Evolutionary conservation across 2,113 vertebrate genomes (phyloP), one percentile per base, ranked within the genome.

Genomic region (Sula dactylatra): DNA sequence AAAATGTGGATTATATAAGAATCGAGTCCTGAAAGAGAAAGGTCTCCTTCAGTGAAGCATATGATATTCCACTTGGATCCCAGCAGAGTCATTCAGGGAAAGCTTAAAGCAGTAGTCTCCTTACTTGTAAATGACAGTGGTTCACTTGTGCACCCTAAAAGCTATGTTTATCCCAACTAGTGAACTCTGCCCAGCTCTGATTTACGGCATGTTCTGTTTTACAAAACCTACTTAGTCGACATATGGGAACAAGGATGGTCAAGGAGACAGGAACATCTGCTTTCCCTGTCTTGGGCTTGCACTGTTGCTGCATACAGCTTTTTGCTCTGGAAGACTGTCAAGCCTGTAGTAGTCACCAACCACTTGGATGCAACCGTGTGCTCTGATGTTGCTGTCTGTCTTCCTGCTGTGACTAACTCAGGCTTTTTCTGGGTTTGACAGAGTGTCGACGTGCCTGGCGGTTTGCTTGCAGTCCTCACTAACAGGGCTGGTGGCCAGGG

Each of bases 221-320:
- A 91, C 32, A 80, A 91, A 85, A 70, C 26, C 34, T 54, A 54
- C 52, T 94, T 47, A 52, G 58, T 22, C 69, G 49, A 81, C 86
- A 88, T 70, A 81, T 70, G 94, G 70, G 84, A 95, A 91, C 73
- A 78, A 84, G 86, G 40, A 81, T 31, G 11, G 36, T 90, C 82
- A 90, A 96, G 80, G 95, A 88, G 85, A n/a, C 0, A 0, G 71
- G 74, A 94, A 88, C 94, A 96, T 96, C 90, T 91, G 73, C 81
- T 95, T 93, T 93, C 55, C 95, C 89, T 93, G 81, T 96, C 90
- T 90, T 59, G 56, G 61, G 49, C 49, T 96, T 80, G 36, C 85
- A 38, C 34, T 76, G 9, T 67, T 82, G 56, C 85, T 66, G 72
- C 1, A 0, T n/a, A 56, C 86, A 74, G 84, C 44, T 85, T 90